A percentile compares a stretch with the other conserved stretches of the same genome.
phyloP scores from a whole-genome alignment of 2,888 invertebrate species.

The Acleris holmiana region DNA sequence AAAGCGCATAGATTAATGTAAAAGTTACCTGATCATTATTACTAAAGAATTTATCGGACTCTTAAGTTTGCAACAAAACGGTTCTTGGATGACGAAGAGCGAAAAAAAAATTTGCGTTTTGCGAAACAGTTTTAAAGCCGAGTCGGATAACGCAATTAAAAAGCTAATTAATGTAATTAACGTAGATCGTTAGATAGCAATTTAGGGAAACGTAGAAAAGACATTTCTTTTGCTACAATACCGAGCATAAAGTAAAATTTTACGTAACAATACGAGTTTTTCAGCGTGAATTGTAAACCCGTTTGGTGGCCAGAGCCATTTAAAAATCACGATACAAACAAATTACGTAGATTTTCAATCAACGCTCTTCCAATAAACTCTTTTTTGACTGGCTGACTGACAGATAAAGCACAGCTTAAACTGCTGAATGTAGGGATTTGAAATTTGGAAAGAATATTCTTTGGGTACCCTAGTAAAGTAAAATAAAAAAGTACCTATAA shows the following conservation, averaged over 20 bases:
- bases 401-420: too few species aligned
- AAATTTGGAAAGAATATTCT: too few species aligned
- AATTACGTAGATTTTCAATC: too few species aligned
- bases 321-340: too few species aligned
- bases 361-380: too few species aligned
- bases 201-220: conserved; percentile 20
- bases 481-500: too few species aligned
- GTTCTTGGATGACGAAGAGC: neutral
- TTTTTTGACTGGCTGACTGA: too few species aligned
- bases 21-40: too few species aligned
- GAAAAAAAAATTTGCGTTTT: conserved; percentile 6
- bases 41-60: neutral
- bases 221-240: conserved; percentile 9
- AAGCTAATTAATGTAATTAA: conserved; percentile 27
- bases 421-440: too few species aligned
- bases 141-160: conserved; percentile 25
- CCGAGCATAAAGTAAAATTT: conserved; percentile 1
- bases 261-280: neutral
- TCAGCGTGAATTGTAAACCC: neutral
- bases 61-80: neutral
- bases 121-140: conserved; percentile 15
- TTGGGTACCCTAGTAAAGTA: too few species aligned
- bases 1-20: too few species aligned
- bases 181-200: conserved; percentile 28
- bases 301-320: too few species aligned